Evolutionary conservation across 2,888 invertebrate genomes (phyloP), one percentile per base, ranked within the genome.

Genomic region (Beris morrisii): DNA sequence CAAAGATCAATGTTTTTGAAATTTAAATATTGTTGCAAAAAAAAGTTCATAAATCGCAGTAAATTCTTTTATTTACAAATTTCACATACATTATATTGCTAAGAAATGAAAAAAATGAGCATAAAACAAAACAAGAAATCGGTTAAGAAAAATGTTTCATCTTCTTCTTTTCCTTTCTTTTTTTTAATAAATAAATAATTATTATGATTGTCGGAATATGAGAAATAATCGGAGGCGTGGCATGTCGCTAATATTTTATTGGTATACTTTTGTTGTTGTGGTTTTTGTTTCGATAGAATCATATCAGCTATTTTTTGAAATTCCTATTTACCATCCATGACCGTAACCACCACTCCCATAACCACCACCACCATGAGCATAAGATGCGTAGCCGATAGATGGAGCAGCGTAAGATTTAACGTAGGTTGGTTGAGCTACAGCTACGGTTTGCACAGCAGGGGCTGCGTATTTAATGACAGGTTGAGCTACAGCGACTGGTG

Each of bases 381-480:
- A 70, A 59, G 70, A 65, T 59, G 69, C 70, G 65, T 69, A 67
- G 48, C 71, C 69, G 22, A 72, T 61, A 31, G 73, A 67, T 15
- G 74, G 74, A 6, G 75, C 74, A 38, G 68, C 65, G 57, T 63
- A 63, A 11, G 63, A 53, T 43, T 50, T 52, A 12, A 61, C 32
- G 46, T n/a, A 44, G 15, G 52, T 52, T 38, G 61, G 61, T 61
- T 50, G 52, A 46, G 68, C 67, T n/a, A 38, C 61, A 12, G 73
- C 73, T 28, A 74, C 74, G 9, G 67, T 66, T n/a, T 50, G 54
- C 11, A 45, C 44, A 13, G 65, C 61, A 15, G 67, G 56, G 12
- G 68, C 68, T 12, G 67, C 69, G 32, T 70, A 56, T 30, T 71
- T 67, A 22, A 71, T 70, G 32, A 72, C 63, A 22, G 73, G 61